These are phyloP conservation scores for Pelvicachromis taeniatus DNA, from an alignment of 2,113 vertebrate genomes.

Conservation along the genomic window DNA sequence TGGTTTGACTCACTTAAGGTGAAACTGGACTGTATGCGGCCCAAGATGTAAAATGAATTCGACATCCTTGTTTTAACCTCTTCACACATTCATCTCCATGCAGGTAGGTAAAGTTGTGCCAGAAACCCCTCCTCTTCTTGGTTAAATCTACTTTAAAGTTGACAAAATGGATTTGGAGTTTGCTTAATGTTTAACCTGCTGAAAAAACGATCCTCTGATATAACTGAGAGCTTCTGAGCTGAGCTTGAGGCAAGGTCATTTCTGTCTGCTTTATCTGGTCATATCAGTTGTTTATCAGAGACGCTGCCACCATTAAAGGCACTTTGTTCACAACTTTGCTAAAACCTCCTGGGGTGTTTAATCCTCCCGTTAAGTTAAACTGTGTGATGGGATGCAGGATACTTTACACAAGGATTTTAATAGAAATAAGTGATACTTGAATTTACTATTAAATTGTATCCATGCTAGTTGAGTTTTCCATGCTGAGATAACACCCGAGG, in stretches of 20 bases:
- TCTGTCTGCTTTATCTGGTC: background rate
- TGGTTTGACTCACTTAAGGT: too few species aligned
- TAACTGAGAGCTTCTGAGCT: background rate
- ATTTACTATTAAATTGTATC: background rate
- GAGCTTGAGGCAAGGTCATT: background rate
- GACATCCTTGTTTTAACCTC: background rate
- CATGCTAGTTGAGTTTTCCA: background rate
- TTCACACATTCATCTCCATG: background rate
- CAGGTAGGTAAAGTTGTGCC: background rate
- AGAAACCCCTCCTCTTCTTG: background rate
- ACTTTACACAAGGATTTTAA: background rate
- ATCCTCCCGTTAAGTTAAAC: background rate
- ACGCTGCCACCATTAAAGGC: background rate
- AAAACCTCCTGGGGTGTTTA: background rate
- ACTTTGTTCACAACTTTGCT: background rate
- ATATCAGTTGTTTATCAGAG: background rate
- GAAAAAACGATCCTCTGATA: background rate
- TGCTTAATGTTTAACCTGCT: background rate
- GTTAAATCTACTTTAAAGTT: background rate
- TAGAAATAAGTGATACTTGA: background rate
- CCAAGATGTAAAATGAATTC: background rate
- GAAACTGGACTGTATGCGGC: background rate
- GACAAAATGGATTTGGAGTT: background rate
- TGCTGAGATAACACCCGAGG: background rate
- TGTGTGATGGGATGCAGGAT: background rate